Conservation (phyloP, 1,140 invertebrate species). For the Bactericera cockerelli region DNA sequence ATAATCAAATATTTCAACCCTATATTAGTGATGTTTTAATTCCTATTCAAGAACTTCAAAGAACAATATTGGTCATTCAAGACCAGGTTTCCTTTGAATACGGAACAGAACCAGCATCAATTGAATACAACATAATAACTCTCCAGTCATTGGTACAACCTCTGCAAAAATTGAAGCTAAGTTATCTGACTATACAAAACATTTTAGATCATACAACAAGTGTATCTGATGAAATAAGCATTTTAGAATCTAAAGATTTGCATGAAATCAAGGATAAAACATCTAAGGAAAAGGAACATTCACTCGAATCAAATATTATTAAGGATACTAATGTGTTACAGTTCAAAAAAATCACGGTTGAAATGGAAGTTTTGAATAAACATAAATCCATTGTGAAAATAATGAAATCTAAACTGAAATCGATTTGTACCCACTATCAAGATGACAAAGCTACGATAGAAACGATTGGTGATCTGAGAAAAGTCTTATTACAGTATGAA, state of each 20-base stretch:
- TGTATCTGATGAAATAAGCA: not conserved
- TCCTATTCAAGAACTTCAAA: conserved; percentile 22
- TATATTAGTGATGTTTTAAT: conserved; percentile 18
- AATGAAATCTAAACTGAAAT: not conserved
- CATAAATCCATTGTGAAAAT: conserved; percentile 1
- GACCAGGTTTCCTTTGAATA: conserved; percentile 24
- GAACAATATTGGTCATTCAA: conserved; percentile 22
- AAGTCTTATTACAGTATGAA: not conserved
- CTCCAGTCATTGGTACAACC: conserved; percentile 22
- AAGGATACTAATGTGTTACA: no score
- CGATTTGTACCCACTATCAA: not conserved
- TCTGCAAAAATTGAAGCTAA: conserved; percentile 14
- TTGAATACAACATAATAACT: conserved; percentile 21
- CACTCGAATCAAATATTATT: no score
- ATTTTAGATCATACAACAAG: conserved; percentile 13
- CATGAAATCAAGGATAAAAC: no score
- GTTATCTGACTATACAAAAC: conserved; percentile 14
- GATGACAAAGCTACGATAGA: not conserved
- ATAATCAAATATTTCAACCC: not conserved
- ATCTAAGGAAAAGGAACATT: no score
- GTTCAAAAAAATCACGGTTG: conserved; percentile 8
- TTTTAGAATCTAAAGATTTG: no score
- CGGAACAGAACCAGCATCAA: conserved; percentile 21
- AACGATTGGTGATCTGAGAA: not conserved
- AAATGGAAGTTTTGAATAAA: conserved; percentile 12